Percentiles rank a stretch among this genome's conserved stretches.
Evolutionary conservation across 2,113 vertebrate species (phyloP).

Genomic region (Oophaga pumilio): DNA sequence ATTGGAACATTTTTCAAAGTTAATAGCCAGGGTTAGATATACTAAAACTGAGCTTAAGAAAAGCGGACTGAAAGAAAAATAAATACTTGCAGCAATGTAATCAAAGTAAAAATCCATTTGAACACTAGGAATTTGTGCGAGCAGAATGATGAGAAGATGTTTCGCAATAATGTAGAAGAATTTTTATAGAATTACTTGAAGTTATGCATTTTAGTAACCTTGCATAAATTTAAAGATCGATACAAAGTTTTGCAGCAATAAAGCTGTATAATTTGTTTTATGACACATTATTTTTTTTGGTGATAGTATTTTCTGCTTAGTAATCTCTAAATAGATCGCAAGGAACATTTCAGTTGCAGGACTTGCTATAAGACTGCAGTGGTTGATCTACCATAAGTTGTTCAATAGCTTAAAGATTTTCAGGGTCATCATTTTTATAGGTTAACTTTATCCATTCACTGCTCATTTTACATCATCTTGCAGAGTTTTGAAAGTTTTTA

Average conservation of each 20-base stretch:
- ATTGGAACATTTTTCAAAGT: conserved; percentile 42
- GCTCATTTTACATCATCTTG: background rate
- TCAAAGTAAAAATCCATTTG: conserved; percentile 45
- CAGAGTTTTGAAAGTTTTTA: background rate
- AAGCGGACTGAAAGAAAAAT: background rate
- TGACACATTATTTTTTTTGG: conserved; percentile 22
- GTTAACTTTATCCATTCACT: background rate
- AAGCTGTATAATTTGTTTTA: conserved; percentile 31
- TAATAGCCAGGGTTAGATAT: conserved; percentile 36
- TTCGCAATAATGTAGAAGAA: conserved; percentile 25
- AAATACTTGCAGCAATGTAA: conserved; percentile 20
- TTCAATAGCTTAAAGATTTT: conserved; percentile 9
- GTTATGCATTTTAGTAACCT: conserved; percentile 11
- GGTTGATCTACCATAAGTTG: conserved; percentile 13
- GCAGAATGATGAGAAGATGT: conserved; percentile 23
- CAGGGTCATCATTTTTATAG: conserved; percentile 5
- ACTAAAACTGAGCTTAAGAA: conserved; percentile 14
- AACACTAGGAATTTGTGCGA: conserved; percentile 25
- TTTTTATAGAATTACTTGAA: conserved; percentile 27
- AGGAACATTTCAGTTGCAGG: background rate
- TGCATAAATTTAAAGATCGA: conserved; percentile 16
- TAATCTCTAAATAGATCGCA: conserved; percentile 34
- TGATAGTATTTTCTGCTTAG: conserved; percentile 27
- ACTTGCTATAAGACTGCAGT: conserved; percentile 11
- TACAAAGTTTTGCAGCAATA: conserved; percentile 31